A percentile compares a stretch with the other conserved stretches of the same genome.
These are phyloP conservation scores for Argyrosomus japonicus DNA, from an alignment of 2,113 vertebrate genomes.

Conservation along the genomic window DNA sequence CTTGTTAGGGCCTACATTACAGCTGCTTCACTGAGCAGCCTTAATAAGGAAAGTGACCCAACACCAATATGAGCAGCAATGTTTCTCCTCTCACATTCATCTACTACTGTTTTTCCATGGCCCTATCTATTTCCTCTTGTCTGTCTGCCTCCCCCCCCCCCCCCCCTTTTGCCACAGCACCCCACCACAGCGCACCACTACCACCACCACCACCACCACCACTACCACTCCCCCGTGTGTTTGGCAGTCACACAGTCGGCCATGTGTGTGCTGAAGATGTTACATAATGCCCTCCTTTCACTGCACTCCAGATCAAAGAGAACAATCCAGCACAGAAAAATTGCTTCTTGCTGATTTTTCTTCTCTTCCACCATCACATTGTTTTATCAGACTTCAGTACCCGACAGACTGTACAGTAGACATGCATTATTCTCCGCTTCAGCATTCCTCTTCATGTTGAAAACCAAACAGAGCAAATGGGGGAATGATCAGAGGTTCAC, in stretches of 20 bases:
- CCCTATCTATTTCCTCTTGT: constrained; percentile 59
- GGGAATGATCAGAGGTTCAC: constrained; percentile 61
- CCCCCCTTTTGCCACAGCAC: constrained; percentile 49
- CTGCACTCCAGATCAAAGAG: constrained; percentile 81
- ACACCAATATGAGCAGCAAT: constrained; percentile 64
- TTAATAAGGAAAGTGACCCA: constrained; percentile 81
- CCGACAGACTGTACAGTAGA: constrained; percentile 59
- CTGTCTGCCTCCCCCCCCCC: constrained; percentile 40
- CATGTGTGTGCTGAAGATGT: constrained; percentile 86
- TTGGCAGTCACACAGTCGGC: constrained; percentile 85
- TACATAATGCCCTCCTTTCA: constrained; percentile 84
- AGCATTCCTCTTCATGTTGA: constrained; percentile 65
- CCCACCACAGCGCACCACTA: constrained; percentile 27
- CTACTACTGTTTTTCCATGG: constrained; percentile 40
- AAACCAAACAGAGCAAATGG: constrained; percentile 67
- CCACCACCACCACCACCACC: constrained; percentile 42
- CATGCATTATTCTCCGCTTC: constrained; percentile 45
- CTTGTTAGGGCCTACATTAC: constrained; percentile 70
- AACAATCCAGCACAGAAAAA: constrained; percentile 78
- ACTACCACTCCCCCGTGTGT: constrained; percentile 66
- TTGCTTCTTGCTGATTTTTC: constrained; percentile 73
- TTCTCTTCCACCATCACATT: constrained; percentile 67
- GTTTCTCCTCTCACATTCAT: constrained; percentile 60
- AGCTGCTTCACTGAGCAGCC: constrained; percentile 69
- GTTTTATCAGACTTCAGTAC: constrained; percentile 65